Evolutionary conservation across 2,113 vertebrate genomes (phyloP).

Genomic region (Neotoma lepida): DNA sequence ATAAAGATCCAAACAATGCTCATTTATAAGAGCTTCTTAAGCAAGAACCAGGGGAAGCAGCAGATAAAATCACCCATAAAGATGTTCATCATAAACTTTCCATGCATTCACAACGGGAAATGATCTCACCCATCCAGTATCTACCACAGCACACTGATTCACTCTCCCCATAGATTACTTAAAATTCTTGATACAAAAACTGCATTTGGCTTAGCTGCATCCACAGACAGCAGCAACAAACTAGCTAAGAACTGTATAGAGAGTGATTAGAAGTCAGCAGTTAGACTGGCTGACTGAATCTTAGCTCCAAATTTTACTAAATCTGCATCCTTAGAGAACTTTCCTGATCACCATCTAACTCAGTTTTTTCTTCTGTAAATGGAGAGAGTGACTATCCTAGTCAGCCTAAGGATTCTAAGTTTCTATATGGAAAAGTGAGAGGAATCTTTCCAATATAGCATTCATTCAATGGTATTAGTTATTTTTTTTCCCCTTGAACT

Average conservation of each 20-base stretch:
- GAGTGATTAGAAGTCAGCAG: not conserved
- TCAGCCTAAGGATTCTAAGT: not conserved
- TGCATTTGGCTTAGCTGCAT: not conserved
- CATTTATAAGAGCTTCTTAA: not conserved
- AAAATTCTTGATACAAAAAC: not conserved
- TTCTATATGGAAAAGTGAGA: not conserved
- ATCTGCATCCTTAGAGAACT: not conserved
- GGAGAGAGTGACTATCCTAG: not conserved
- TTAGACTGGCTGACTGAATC: not conserved
- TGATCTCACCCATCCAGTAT: not conserved
- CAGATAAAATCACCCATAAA: not conserved
- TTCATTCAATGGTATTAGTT: not conserved
- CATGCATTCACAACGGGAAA: not conserved
- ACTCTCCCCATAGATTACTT: not conserved
- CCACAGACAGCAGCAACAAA: not conserved
- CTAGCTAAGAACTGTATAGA: not conserved
- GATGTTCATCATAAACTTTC: not conserved
- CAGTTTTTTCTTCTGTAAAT: not conserved
- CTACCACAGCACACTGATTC: not conserved
- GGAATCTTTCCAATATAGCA: not conserved
- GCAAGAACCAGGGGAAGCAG: not conserved
- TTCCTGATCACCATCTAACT: not conserved
- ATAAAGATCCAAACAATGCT: constrained; percentile 10
- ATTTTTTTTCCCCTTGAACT: not conserved
- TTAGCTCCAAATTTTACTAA: not conserved